These are phyloP conservation scores for Eulithis prunata DNA, from an alignment of 2,888 invertebrate species.

Conservation along the genomic window DNA sequence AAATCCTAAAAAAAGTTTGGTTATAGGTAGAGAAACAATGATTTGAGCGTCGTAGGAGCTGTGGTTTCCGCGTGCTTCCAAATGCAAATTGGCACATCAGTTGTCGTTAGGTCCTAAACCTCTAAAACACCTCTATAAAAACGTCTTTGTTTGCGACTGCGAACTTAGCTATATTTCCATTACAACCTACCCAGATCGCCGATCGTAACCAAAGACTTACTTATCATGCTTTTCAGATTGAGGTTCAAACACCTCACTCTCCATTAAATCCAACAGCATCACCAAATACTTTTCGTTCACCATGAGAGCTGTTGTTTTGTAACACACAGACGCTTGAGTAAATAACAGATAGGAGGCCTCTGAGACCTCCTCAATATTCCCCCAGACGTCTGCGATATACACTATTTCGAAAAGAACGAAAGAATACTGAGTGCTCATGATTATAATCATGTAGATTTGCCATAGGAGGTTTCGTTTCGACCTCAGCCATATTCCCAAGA, in stretches of 20 bases:
- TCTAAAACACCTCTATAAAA: too few species aligned
- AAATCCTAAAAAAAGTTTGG: constrained; percentile 50
- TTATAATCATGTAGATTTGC: constrained; percentile 52
- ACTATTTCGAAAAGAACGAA: constrained; percentile 69
- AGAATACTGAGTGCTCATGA: constrained; percentile 62
- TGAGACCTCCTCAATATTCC: constrained; percentile 67
- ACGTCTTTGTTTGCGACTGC: background rate
- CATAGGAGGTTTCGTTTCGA: constrained; percentile 51
- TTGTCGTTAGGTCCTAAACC: too few species aligned
- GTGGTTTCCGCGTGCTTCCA: too few species aligned
- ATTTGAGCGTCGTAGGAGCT: too few species aligned
- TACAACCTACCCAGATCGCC: background rate
- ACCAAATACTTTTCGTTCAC: constrained; percentile 56
- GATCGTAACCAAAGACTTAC: background rate
- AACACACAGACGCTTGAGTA: constrained; percentile 71
- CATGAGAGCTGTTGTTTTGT: constrained; percentile 66
- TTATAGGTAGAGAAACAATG: too few species aligned
- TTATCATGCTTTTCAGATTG: constrained; percentile 48
- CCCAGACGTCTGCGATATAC: constrained; percentile 67
- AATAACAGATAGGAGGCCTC: constrained; percentile 71
- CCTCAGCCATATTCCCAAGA: constrained; percentile 65
- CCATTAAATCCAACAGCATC: constrained; percentile 57
- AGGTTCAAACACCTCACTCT: constrained; percentile 55
- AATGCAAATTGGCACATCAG: too few species aligned
- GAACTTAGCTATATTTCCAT: background rate